These are phyloP conservation scores for Apogon hyalosoma DNA, from an alignment of 2,797 vertebrate genomes.

Conservation along the genomic window DNA sequence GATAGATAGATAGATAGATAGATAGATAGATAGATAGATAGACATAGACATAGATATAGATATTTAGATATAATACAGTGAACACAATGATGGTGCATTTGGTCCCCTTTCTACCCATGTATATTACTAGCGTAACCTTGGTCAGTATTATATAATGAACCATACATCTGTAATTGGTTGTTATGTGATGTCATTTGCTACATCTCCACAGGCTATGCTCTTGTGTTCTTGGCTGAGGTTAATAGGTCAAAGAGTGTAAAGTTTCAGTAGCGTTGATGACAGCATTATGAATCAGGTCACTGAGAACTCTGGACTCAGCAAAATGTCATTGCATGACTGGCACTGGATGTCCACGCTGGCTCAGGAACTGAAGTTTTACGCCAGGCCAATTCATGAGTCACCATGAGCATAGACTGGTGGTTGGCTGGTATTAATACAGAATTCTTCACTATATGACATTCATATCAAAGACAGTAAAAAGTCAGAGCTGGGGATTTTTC, in stretches of 20 bases:
- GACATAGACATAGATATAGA: too few relatives aligned
- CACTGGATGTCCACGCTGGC: conserved; percentile 2
- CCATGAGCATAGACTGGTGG: conserved; percentile 1
- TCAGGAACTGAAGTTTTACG: conserved; percentile 10
- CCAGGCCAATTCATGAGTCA: conserved; percentile 18
- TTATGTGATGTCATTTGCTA: conserved; percentile 15
- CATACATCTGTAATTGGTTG: too few relatives aligned
- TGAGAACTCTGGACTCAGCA: conserved; percentile 41
- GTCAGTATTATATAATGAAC: too few relatives aligned
- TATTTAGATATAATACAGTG: too few relatives aligned
- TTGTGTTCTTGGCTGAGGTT: conserved; percentile 29
- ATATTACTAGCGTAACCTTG: too few relatives aligned
- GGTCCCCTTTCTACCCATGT: too few relatives aligned
- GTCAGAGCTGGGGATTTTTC: conserved; percentile 3
- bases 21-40: too few relatives aligned
- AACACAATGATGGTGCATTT: too few relatives aligned
- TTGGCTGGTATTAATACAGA: not conserved
- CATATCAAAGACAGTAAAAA: not conserved
- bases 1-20: too few relatives aligned
- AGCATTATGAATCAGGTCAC: conserved; percentile 46
- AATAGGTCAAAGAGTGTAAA: conserved; percentile 49
- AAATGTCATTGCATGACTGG: conserved; percentile 44
- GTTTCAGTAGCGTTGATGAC: conserved; percentile 45
- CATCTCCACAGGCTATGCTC: not conserved
- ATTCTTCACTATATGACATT: conserved; percentile 6